These are phyloP conservation scores for Stegastes partitus DNA, from an alignment of 2,113 vertebrate species.

Conservation along the genomic window DNA sequence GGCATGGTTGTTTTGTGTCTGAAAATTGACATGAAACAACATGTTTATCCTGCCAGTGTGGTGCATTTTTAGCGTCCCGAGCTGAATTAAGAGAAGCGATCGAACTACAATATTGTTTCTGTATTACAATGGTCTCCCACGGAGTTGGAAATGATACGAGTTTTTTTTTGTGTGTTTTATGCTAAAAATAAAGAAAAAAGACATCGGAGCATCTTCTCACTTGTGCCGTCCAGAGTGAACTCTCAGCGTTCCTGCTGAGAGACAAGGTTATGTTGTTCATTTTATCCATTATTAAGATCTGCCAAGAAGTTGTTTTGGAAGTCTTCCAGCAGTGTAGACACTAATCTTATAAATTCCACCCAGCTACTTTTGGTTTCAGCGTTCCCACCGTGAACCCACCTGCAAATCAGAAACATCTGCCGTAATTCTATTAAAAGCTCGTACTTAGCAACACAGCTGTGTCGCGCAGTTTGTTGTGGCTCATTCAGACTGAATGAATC, in stretches of 20 bases:
- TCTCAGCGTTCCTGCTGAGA: background rate
- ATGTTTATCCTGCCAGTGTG: slow-evolving; percentile 11
- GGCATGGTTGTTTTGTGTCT: slow-evolving; percentile 32
- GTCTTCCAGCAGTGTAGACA: background rate
- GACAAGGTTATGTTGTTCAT: slow-evolving; percentile 9
- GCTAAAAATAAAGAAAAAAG: too few species aligned
- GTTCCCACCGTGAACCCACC: slow-evolving; percentile 1
- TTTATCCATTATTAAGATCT: background rate
- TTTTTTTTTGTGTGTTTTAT: too few species aligned
- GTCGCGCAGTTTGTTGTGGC: slow-evolving; percentile 31
- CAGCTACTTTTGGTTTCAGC: background rate
- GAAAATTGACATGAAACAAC: slow-evolving; percentile 32
- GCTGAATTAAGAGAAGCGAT: slow-evolving; percentile 26
- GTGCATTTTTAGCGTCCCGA: background rate
- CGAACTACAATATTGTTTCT: background rate
- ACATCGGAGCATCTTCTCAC: too few species aligned
- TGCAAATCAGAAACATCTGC: slow-evolving; percentile 39
- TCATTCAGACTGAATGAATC: slow-evolving; percentile 56
- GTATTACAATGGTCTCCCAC: too few species aligned
- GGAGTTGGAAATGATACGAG: too few species aligned
- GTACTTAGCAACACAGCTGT: slow-evolving; percentile 38
- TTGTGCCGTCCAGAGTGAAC: too few species aligned
- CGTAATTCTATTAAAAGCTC: slow-evolving; percentile 33
- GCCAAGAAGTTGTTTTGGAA: background rate
- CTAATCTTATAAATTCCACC: slow-evolving; percentile 6